Evolutionary conservation across 2,797 vertebrate species (phyloP), one percentile per base, ranked within the genome.

Genomic region (Martes flavigula): DNA sequence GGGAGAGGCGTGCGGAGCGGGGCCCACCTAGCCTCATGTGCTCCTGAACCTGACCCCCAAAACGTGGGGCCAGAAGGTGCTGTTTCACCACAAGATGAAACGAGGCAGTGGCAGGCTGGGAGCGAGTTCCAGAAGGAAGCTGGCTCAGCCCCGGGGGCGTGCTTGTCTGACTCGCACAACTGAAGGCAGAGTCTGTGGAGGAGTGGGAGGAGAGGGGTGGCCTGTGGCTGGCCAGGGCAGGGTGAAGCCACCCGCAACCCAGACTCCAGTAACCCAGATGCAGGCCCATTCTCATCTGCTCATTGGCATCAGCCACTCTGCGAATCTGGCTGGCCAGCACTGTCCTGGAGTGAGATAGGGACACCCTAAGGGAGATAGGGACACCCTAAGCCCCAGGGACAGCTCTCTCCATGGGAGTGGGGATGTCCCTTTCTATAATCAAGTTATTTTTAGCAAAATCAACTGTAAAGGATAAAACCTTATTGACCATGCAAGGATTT

Each of bases 151-250:
- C 56, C 5, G 5, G 1, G 75, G 1, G 6, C 27, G 10, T 14
- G 10, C 14, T 6, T 1, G 3, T 2, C 0, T 12, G 40, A 66
- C 32, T n/a, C 2, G 0, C n/a, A 40, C 18, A 25, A 0, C 20
- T 3, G 7, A 58, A 11, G 68, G 35, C 62, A 64, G 14, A 15
- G 62, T 38, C 12, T 40, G 35, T 5, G 32, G 48, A 5, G 7
- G 2, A 2, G 11, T 2, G 68, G 6, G 43, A 35, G 54, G 56
- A 21, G 4, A 10, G 15, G 8, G 20, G n/a, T 21, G 30, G 14
- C 32, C 64, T 23, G 25, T 3, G 10, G 66, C 51, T 8, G 0
- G 30, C 21, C 21, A 6, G 11, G 21, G 17, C 32, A 27, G 38
- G 70, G 70, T 14, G 13, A 73, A 38, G 38, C 13, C 6, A 4